Percentiles rank a stretch among this genome's conserved stretches.
These are phyloP conservation scores for Catostylus mosaicus DNA, from an alignment of 30 jellyfish, hydroid and myxozoan genomes.

Conservation along the genomic window DNA sequence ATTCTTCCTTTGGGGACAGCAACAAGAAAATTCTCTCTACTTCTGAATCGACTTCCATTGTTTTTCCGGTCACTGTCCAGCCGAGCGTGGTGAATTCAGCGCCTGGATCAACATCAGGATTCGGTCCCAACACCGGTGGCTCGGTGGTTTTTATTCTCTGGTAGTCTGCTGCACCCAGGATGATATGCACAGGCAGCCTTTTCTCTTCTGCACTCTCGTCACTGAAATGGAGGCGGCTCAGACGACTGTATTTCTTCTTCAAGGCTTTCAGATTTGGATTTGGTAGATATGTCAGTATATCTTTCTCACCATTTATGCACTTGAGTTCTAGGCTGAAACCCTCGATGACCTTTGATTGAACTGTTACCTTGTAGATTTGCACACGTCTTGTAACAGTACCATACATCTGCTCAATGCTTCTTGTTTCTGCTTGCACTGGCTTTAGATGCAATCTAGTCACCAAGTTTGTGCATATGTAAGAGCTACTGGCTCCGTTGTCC, in stretches of 20 bases:
- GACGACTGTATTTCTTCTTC: constrained; percentile 46
- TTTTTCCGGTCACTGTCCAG: constrained; percentile 58
- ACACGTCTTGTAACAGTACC: constrained; percentile 52
- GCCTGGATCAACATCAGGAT: too few relatives aligned
- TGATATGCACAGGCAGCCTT: constrained; percentile 68
- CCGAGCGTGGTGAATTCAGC: constrained; percentile 73
- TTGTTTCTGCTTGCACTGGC: constrained; percentile 46
- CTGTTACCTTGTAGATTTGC: constrained; percentile 46
- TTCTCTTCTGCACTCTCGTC: constrained; percentile 55
- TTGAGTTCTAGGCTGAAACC: constrained; percentile 31
- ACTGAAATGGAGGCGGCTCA: constrained; percentile 47
- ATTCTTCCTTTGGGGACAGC: constrained; percentile 50
- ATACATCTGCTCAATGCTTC: constrained; percentile 68
- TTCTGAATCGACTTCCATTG: constrained; percentile 43
- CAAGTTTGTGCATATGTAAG: constrained; percentile 53
- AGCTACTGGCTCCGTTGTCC: constrained; percentile 61
- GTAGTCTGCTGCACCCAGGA: constrained; percentile 63
- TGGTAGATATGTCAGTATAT: constrained; percentile 45
- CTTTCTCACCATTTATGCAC: constrained; percentile 61
- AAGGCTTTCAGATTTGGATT: constrained; percentile 55
- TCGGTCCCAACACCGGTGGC: constrained; percentile 67
- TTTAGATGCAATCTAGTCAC: constrained; percentile 49
- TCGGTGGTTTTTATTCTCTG: constrained; percentile 58
- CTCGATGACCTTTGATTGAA: constrained; percentile 33
- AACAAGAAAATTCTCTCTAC: constrained; percentile 47